A percentile compares a stretch with the other conserved stretches of the same genome.
Conservation (phyloP, 2,113 vertebrate genomes). For the Heterocephalus glaber region DNA sequence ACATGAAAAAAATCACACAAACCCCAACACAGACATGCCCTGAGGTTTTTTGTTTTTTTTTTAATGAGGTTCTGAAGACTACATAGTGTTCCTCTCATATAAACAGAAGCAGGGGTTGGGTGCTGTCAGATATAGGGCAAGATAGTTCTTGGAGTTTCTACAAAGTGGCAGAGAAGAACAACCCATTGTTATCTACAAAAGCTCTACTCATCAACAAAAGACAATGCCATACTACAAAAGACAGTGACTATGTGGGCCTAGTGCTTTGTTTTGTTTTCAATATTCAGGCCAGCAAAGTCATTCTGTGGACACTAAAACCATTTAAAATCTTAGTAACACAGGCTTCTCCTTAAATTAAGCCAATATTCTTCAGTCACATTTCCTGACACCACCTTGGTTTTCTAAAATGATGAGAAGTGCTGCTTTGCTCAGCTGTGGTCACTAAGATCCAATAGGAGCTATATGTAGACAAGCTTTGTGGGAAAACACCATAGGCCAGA, state of each 20-base stretch:
- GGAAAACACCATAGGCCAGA: conserved; percentile 11
- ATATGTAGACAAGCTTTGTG: not conserved
- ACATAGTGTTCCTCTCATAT: not conserved
- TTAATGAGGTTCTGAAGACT: not conserved
- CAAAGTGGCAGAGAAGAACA: conserved; percentile 32
- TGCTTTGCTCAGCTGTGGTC: conserved; percentile 49
- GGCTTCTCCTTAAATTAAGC: conserved; percentile 4
- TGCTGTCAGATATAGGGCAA: not conserved
- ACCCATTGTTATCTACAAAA: not conserved
- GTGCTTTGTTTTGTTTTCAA: conserved; percentile 34
- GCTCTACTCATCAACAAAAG: conserved; percentile 10
- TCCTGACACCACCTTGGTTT: conserved; percentile 42
- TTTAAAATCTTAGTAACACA: conserved; percentile 59
- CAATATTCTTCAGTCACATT: conserved; percentile 38
- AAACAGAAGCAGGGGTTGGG: not conserved
- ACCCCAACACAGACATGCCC: not conserved
- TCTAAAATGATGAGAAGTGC: conserved; percentile 63
- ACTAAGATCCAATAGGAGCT: not conserved
- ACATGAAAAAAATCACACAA: conserved; percentile 18
- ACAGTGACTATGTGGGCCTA: not conserved
- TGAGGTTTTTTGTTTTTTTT: not conserved
- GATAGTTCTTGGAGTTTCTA: not conserved
- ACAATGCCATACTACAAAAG: not conserved
- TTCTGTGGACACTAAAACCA: not conserved
- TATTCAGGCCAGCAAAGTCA: not conserved